Conservation (phyloP, 1,140 invertebrate genomes). For the Atta texana region DNA sequence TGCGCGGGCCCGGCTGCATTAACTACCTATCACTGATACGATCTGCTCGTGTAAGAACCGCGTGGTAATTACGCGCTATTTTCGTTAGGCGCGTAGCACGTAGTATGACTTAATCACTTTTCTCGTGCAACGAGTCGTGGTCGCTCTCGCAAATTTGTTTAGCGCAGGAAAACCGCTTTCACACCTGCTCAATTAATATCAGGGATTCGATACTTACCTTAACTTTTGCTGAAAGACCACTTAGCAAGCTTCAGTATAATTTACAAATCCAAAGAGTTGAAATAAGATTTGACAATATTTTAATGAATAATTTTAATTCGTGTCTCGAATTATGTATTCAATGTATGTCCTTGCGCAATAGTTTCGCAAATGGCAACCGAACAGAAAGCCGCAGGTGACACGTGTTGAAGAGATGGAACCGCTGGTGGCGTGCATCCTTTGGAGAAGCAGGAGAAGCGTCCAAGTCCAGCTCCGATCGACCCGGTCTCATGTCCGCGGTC, state of each 20-base stretch:
- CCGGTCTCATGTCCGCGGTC: slow-evolving; percentile 67
- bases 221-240: background rate
- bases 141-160: slow-evolving; percentile 38
- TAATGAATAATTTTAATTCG: slow-evolving; percentile 12
- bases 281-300: background rate
- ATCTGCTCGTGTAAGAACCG: slow-evolving; percentile 66
- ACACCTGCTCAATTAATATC: slow-evolving; percentile 51
- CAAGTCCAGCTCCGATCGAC: slow-evolving; percentile 60
- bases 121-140: slow-evolving; percentile 23
- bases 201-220: background rate
- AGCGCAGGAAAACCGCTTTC: slow-evolving; percentile 37
- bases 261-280: background rate
- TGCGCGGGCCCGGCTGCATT: slow-evolving; percentile 55
- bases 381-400: background rate
- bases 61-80: slow-evolving; percentile 60
- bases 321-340: background rate
- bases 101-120: slow-evolving; percentile 59
- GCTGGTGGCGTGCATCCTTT: background rate
- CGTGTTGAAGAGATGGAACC: background rate
- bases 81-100: slow-evolving; percentile 42
- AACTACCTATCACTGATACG: slow-evolving; percentile 76
- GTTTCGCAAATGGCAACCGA: background rate
- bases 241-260: background rate
- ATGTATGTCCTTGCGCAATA: background rate
- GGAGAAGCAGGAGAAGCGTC: background rate